Conservation (phyloP, 2,113 vertebrate genomes). For the Barnardius zonarius region DNA sequence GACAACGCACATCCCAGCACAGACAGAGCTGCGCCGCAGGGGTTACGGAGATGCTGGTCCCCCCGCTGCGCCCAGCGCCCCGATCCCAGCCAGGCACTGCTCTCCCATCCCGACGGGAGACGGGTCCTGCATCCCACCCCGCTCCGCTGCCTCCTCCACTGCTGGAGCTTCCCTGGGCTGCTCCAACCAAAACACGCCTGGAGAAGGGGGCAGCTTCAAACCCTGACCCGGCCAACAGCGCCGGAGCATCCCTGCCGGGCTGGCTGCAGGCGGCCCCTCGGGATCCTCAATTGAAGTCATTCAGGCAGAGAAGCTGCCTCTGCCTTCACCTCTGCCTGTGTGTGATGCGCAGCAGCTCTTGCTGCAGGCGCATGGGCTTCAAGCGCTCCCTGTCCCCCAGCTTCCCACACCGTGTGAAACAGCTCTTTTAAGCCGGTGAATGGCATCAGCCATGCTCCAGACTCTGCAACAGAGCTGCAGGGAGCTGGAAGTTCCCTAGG, state of each 20-base stretch:
- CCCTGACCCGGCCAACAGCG: background rate
- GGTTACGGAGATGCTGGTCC: background rate
- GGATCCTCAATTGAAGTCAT: accelerated
- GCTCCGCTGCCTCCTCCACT: background rate
- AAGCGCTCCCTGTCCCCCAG: background rate
- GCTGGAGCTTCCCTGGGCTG: accelerated
- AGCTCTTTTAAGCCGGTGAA: background rate
- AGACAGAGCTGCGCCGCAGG: background rate
- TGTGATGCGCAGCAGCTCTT: background rate
- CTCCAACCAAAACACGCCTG: background rate
- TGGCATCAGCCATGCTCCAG: accelerated
- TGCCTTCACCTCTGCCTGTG: background rate
- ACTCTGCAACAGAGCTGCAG: background rate
- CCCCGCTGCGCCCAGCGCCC: background rate
- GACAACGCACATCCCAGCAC: background rate
- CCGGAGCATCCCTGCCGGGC: accelerated
- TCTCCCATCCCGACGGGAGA: background rate
- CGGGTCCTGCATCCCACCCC: background rate
- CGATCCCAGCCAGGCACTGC: background rate
- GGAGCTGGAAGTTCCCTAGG: background rate
- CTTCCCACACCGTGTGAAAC: background rate
- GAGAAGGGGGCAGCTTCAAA: background rate
- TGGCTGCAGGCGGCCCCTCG: accelerated
- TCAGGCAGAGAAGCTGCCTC: too few relatives aligned
- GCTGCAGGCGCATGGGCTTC: accelerated